Base-by-base conservation (phyloP, 2,797 vertebrate species). In the Brachyrhaphis roseni region DNA sequence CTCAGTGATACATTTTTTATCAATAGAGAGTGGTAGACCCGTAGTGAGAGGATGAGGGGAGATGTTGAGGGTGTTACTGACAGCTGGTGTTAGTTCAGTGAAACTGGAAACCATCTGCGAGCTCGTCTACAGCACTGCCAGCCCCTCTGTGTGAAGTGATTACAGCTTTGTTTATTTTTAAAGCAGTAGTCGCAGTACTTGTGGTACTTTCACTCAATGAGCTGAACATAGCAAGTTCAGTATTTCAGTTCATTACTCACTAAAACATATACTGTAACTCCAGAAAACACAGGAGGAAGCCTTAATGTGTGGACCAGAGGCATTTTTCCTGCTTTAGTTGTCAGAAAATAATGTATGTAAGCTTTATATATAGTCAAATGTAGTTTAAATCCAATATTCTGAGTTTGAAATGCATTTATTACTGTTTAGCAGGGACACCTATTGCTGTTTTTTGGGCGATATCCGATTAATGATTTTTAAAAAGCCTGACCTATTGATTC, bases 1-100 rank as follows among this genome's bases (percentile, higher is more conserved):
- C 76, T 79, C 66, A 31, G 41, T 31, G 82, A 77, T 87, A 2
- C 41, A 82, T 88, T 81, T 86, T 86, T 85, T 5, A 85, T 72
- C n/a, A 73, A 71, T 36, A n/a, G 51, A 11, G 43, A 53, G 74
- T 41, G 31, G 49, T 43, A n/a, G 55, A 81, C 46, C 57, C 66
- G 74, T 28, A 28, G 75, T 78, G 51, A 23, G 82, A 82, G 41
- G 55, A 78, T 23, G 3, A 53, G n/a, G 26, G 7, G 64, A 80
- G 28, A 82, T 46, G 73, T 70, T 59, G 70, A 57, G 59, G 5
- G n/a, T 62, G 68, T 84, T 78, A 5, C 57, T 76, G 71, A 73
- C 74, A 53, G 79, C 75, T 28, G 20, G 76, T 7, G 55, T 74
- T 18, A 41, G 49, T 79, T 66, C 34, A 26, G 15, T 75, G 6